These are phyloP conservation scores for Epinephelus lanceolatus DNA, from an alignment of 2,113 vertebrate species.

Conservation along the genomic window DNA sequence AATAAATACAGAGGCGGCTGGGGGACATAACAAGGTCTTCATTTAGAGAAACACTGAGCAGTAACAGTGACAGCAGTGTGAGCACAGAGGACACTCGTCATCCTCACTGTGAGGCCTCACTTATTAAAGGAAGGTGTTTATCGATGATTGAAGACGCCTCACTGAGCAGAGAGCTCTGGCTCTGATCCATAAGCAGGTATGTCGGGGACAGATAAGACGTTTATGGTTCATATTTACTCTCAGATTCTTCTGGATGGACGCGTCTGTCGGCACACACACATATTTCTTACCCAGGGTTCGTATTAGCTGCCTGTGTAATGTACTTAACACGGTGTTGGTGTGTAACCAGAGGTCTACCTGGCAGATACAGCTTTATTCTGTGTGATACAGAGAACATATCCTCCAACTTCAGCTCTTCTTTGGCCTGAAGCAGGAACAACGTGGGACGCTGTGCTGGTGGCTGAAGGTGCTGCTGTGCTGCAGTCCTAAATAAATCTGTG, in stretches of 20 bases:
- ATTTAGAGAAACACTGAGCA: neutral
- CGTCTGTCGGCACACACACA: neutral
- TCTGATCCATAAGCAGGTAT: neutral
- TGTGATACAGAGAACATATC: neutral
- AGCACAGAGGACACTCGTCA: neutral
- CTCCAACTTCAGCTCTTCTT: neutral
- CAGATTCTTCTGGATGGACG: neutral
- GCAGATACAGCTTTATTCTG: neutral
- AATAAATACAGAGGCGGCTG: too few relatives aligned
- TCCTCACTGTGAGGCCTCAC: neutral
- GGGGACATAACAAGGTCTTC: neutral
- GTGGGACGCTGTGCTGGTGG: neutral
- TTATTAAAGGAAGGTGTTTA: neutral
- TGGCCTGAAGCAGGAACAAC: neutral
- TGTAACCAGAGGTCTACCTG: neutral
- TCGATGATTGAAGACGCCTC: neutral
- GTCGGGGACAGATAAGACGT: slow-evolving; percentile 11
- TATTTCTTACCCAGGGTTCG: neutral
- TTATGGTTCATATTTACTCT: slow-evolving; percentile 9
- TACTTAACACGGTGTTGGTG: neutral
- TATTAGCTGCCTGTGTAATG: slow-evolving; percentile 6
- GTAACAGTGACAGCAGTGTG: neutral
- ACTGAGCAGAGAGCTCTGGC: neutral
- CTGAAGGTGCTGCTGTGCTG: neutral
- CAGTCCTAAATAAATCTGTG: slow-evolving; percentile 1